Percentiles rank a stretch among this genome's conserved stretches.
These are phyloP conservation scores for Morone chrysops DNA, from an alignment of 2,113 vertebrate genomes.

Conservation along the genomic window DNA sequence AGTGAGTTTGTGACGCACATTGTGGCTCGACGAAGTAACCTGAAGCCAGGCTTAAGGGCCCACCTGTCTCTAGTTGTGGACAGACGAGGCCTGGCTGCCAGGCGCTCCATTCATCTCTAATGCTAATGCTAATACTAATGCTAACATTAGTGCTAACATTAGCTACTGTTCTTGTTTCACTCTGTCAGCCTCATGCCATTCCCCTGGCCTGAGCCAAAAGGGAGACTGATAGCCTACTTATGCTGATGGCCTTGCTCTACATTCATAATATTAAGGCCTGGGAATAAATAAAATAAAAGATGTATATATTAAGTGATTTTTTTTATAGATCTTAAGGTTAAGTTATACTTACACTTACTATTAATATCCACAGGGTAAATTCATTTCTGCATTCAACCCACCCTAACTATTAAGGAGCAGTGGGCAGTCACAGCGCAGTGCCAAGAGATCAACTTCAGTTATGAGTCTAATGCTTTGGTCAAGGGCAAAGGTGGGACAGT, in stretches of 20 bases:
- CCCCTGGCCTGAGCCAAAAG: slow-evolving; percentile 60
- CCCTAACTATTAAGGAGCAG: neutral
- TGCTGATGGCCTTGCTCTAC: slow-evolving; percentile 62
- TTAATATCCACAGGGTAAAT: neutral
- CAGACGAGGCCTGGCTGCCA: slow-evolving; percentile 77
- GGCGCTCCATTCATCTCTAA: slow-evolving; percentile 68
- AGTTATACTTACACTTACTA: neutral
- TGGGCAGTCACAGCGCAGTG: too few relatives aligned
- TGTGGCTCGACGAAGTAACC: slow-evolving; percentile 68
- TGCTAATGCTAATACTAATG: slow-evolving; percentile 79
- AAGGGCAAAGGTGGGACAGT: neutral
- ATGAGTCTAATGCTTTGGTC: neutral
- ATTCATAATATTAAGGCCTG: slow-evolving; percentile 49
- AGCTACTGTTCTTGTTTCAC: slow-evolving; percentile 81
- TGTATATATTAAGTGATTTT: slow-evolving; percentile 31
- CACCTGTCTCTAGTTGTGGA: slow-evolving; percentile 82
- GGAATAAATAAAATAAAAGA: slow-evolving; percentile 52
- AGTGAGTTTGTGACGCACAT: slow-evolving; percentile 69
- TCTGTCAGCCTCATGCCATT: slow-evolving; percentile 74
- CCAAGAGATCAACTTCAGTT: neutral
- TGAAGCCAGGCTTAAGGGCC: slow-evolving; percentile 73
- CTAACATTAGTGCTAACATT: slow-evolving; percentile 82
- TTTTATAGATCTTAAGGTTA: slow-evolving; percentile 13
- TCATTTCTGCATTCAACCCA: neutral
- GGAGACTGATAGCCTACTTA: slow-evolving; percentile 63